Conservation (phyloP, 1,140 invertebrate species). For the Brachionus koreanus region DNA sequence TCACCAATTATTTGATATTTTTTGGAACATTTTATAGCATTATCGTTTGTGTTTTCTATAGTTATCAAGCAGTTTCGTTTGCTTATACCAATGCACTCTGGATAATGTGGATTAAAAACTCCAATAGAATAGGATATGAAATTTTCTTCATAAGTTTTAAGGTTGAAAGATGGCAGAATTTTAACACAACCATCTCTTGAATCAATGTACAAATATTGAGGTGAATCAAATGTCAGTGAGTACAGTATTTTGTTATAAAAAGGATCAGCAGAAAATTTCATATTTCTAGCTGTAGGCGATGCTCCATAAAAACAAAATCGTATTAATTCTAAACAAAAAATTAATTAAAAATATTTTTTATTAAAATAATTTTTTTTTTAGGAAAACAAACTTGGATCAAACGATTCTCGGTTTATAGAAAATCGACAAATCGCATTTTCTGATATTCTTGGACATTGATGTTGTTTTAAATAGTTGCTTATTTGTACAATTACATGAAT, state of each 20-base stretch:
- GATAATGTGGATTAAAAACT: conserved; percentile 15
- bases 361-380: background rate
- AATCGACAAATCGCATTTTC: background rate
- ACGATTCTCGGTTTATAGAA: conserved; percentile 3
- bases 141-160: background rate
- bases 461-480: background rate
- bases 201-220: background rate
- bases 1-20: conserved; percentile 31
- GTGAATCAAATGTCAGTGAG: background rate
- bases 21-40: background rate
- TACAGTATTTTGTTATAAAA: conserved; percentile 20
- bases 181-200: conserved; percentile 31
- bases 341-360: background rate
- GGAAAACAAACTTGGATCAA: background rate
- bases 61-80: conserved; percentile 1
- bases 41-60: background rate
- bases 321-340: background rate
- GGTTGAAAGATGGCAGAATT: conserved; percentile 27
- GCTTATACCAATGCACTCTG: background rate
- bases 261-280: background rate
- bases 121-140: background rate
- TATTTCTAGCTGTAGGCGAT: background rate
- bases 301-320: conserved; percentile 42
- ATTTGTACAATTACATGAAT: background rate
- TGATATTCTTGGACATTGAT: conserved; percentile 28